phyloP scores from a whole-genome alignment of 2,797 vertebrate species.

The Sebastes diaconus region DNA sequence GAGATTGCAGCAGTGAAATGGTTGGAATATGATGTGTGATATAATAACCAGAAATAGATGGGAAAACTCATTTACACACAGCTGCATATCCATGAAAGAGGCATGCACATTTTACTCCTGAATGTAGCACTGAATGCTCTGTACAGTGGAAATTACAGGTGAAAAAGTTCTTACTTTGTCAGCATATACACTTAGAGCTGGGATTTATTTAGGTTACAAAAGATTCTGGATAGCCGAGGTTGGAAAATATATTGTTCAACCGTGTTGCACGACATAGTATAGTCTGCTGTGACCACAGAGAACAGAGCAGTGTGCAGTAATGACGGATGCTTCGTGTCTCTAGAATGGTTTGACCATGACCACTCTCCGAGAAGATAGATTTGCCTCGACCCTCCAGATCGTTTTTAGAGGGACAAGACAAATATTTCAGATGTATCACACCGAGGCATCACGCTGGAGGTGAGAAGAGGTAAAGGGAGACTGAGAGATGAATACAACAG shows the following conservation, averaged over 20 bases:
- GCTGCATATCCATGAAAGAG: slow-evolving; percentile 18
- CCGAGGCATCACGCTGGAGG: slow-evolving; percentile 61
- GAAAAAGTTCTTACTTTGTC: background rate
- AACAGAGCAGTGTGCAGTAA: slow-evolving; percentile 9
- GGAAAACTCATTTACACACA: slow-evolving; percentile 9
- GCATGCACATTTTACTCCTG: background rate
- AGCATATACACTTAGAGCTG: background rate
- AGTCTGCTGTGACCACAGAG: slow-evolving; percentile 4
- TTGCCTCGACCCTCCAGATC: slow-evolving; percentile 64
- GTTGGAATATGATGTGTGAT: slow-evolving; percentile 16
- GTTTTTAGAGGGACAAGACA: slow-evolving; percentile 75
- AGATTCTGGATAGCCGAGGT: background rate
- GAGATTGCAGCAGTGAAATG: slow-evolving; percentile 12
- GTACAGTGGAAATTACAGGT: slow-evolving; percentile 6
- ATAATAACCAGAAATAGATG: slow-evolving; percentile 23
- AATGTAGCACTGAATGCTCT: background rate
- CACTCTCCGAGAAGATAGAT: slow-evolving; percentile 72
- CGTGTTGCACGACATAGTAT: background rate
- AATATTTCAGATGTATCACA: slow-evolving; percentile 76
- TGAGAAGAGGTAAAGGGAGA: slow-evolving; percentile 72
- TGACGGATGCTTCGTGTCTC: slow-evolving; percentile 67
- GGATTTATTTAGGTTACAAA: background rate
- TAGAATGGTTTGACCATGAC: slow-evolving; percentile 68
- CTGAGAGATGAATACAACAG: slow-evolving; percentile 71
- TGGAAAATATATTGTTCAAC: background rate